These are phyloP conservation scores for Pogonus chalceus DNA, from an alignment of 1,140 invertebrate species.

Conservation along the genomic window DNA sequence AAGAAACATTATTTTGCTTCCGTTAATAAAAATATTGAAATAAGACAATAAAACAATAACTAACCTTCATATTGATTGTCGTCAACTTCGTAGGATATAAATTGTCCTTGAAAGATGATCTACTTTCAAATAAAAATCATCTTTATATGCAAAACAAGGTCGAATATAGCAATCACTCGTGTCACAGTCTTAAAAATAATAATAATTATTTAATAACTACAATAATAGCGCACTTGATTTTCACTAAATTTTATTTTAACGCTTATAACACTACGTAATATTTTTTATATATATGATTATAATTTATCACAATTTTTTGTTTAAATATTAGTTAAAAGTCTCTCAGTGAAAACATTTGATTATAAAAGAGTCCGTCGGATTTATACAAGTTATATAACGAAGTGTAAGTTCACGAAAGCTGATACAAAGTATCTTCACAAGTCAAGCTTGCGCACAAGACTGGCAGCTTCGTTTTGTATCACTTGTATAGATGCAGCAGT, in stretches of 20 bases:
- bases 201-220: background rate
- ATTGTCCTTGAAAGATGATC: slow-evolving; percentile 1
- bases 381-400: background rate
- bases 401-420: background rate
- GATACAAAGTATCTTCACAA: background rate
- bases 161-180: background rate
- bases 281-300: too few relatives aligned
- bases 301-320: background rate
- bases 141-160: background rate
- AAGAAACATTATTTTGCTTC: background rate
- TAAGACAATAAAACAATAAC: background rate
- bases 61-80: background rate
- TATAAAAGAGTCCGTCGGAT: background rate
- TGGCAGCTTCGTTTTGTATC: background rate
- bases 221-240: background rate
- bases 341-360: background rate
- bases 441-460: slow-evolving; percentile 1
- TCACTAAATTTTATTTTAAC: background rate
- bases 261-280: too few relatives aligned
- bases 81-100: background rate
- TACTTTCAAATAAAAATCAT: background rate
- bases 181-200: background rate
- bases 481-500: background rate
- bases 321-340: background rate
- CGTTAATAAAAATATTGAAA: background rate